These are phyloP conservation scores for Microplitis demolitor DNA, from an alignment of 1,140 invertebrate species.

Conservation along the genomic window DNA sequence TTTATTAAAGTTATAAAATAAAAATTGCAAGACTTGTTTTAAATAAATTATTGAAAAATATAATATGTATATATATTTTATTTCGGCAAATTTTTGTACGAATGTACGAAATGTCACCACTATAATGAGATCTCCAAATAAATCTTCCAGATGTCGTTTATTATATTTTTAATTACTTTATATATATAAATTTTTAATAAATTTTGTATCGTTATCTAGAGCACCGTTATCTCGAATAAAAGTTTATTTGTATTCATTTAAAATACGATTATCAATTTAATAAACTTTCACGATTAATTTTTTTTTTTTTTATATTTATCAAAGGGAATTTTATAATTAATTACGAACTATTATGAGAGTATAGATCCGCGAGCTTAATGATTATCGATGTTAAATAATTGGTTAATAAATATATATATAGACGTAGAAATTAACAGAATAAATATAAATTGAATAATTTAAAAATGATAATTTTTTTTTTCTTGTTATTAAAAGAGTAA, in stretches of 20 bases:
- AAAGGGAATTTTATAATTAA: too few species aligned
- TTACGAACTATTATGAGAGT: too few species aligned
- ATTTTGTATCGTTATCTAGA: too few species aligned
- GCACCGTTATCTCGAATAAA: too few species aligned
- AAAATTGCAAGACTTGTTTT: too few species aligned
- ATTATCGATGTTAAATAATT: neutral
- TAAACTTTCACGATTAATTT: neutral
- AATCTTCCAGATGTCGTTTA: conserved; percentile 20
- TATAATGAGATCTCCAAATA: neutral
- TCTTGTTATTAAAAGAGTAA: neutral
- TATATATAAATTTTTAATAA: neutral
- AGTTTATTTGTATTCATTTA: neutral
- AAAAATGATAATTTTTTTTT: neutral
- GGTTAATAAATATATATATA: too few species aligned
- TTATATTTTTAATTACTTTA: neutral
- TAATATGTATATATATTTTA: too few species aligned
- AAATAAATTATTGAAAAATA: too few species aligned
- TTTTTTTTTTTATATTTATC: neutral
- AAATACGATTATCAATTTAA: neutral
- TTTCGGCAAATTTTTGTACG: too few species aligned
- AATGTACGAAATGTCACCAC: too few species aligned
- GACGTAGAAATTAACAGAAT: neutral
- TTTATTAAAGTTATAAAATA: neutral
- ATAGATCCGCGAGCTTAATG: neutral
- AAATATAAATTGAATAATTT: neutral